A percentile compares a stretch with the other conserved stretches of the same genome.
Evolutionary conservation across 2,113 vertebrate genomes (phyloP).

Genomic region (pig (Sus scrofa)): T2T-Sscrofa CM000812.6:198979001-198979500

Average conservation of each 20-base stretch:
- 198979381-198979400: background rate
- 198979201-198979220: slow-evolving; percentile 52
- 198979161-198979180: slow-evolving; percentile 11
- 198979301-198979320: slow-evolving; percentile 43
- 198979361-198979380: slow-evolving; percentile 59
- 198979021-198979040: background rate
- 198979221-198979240: slow-evolving; percentile 51
- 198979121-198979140: background rate
- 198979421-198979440: background rate
- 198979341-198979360: slow-evolving; percentile 57
- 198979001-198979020: background rate
- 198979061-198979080: background rate
- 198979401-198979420: slow-evolving; percentile 13
- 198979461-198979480: background rate
- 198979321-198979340: background rate
- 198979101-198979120: background rate
- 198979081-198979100: background rate
- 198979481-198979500: background rate
- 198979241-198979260: slow-evolving; percentile 37
- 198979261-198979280: slow-evolving; percentile 41
- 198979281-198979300: background rate
- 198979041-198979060: background rate
- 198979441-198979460: background rate
- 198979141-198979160: background rate
- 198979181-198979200: background rate